Percentiles rank a stretch among this genome's conserved stretches.
These are phyloP conservation scores for Nomada lathburiana DNA, from an alignment of 2,888 invertebrate genomes.

Conservation along the genomic window DNA sequence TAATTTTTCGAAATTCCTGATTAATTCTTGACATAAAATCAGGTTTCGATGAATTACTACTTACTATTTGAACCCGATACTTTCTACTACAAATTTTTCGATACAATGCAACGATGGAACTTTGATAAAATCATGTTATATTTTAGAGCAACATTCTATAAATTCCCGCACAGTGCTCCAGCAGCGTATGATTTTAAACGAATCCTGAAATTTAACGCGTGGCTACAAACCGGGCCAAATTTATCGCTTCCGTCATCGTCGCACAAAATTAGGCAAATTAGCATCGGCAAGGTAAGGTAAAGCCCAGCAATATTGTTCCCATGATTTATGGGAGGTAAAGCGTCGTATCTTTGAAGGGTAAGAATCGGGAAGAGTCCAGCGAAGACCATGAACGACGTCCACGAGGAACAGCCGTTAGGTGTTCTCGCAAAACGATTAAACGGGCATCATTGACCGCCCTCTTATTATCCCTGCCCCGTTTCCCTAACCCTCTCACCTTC, in stretches of 20 bases:
- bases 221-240: neutral
- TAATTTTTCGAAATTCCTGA: too few species aligned
- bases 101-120: too few species aligned
- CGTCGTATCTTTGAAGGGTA: neutral
- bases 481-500: constrained; percentile 26
- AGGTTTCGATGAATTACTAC: too few species aligned
- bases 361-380: constrained; percentile 27
- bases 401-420: constrained; percentile 64
- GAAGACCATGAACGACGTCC: constrained; percentile 53
- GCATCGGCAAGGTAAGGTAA: neutral
- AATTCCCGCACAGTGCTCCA: too few species aligned
- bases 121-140: too few species aligned
- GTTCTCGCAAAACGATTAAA: constrained; percentile 72
- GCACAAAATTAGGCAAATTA: constrained; percentile 16
- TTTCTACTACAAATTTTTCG: too few species aligned
- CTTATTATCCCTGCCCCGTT: constrained; percentile 70
- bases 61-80: too few species aligned
- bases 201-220: neutral
- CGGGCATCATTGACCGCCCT: constrained; percentile 71
- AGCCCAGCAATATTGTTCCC: neutral
- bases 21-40: too few species aligned
- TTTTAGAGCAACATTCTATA: too few species aligned
- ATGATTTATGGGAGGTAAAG: constrained; percentile 30
- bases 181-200: too few species aligned
- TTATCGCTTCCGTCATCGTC: constrained; percentile 35